These are phyloP conservation scores for Lucilia sericata DNA, from an alignment of 1,140 invertebrate genomes.

Conservation along the genomic window DNA sequence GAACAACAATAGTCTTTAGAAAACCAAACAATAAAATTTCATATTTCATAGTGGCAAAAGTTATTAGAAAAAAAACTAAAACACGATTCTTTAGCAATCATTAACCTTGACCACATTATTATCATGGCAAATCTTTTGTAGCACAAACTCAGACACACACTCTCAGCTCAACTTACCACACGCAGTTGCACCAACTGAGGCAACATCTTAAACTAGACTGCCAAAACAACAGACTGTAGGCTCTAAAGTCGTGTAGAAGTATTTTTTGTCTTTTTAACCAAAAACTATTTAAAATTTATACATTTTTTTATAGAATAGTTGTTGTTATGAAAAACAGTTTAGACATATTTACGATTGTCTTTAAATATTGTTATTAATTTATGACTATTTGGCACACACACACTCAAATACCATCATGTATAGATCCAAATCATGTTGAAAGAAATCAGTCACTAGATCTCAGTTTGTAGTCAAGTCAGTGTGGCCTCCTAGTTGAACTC, in stretches of 20 bases:
- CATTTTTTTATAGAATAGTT: neutral
- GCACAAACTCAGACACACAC: neutral
- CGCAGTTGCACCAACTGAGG: neutral
- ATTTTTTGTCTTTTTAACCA: neutral
- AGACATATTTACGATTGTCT: conserved; percentile 11
- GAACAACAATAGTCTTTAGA: neutral
- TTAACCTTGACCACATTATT: conserved; percentile 2
- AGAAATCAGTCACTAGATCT: neutral
- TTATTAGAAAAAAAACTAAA: neutral
- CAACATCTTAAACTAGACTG: neutral
- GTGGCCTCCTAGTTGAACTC: neutral
- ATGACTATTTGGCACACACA: neutral
- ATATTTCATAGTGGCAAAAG: conserved; percentile 1
- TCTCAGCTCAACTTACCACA: neutral
- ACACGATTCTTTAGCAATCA: neutral
- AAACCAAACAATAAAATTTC: neutral
- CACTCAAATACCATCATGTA: neutral
- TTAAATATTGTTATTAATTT: neutral
- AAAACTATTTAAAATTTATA: conserved; percentile 7
- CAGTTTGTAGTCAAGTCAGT: neutral
- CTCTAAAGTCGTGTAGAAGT: neutral
- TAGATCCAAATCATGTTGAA: neutral
- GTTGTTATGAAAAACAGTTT: neutral
- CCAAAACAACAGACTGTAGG: neutral
- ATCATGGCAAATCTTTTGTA: neutral